Conservation (phyloP, 2,888 invertebrate species). For the Danaus chrysippus region DNA sequence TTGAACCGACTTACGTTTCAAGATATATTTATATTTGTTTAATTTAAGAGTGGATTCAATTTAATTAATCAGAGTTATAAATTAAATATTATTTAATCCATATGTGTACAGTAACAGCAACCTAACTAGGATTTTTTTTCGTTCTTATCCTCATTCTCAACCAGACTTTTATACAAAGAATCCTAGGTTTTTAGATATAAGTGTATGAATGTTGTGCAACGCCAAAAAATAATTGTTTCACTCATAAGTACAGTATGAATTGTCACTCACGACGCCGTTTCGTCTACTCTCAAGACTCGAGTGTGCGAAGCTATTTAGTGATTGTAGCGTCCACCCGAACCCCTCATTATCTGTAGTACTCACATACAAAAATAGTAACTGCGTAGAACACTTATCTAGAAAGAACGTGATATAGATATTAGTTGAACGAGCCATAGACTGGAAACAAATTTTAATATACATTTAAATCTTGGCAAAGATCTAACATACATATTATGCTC, state of each 20-base stretch:
- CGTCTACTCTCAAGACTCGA: not conserved
- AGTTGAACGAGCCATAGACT: no score
- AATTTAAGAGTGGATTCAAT: no score
- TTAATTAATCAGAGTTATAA: no score
- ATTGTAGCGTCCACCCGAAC: conserved; percentile 17
- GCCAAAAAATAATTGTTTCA: not conserved
- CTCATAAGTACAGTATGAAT: not conserved
- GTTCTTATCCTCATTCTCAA: no score
- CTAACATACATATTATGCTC: no score
- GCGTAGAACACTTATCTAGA: conserved; percentile 20
- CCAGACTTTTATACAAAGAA: not conserved
- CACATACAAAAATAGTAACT: conserved; percentile 23
- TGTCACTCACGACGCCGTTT: not conserved
- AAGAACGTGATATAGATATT: conserved; percentile 5
- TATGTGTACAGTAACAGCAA: no score
- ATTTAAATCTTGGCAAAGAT: no score
- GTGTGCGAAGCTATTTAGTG: not conserved
- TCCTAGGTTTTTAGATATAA: not conserved
- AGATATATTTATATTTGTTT: no score
- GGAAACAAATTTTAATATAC: no score
- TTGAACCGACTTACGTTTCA: no score
- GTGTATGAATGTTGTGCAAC: not conserved
- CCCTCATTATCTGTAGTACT: conserved; percentile 18
- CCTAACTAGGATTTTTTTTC: no score
- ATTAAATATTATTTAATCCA: no score